phyloP scores from a whole-genome alignment of 2,113 vertebrate species.

The Calyptomena viridis region DNA sequence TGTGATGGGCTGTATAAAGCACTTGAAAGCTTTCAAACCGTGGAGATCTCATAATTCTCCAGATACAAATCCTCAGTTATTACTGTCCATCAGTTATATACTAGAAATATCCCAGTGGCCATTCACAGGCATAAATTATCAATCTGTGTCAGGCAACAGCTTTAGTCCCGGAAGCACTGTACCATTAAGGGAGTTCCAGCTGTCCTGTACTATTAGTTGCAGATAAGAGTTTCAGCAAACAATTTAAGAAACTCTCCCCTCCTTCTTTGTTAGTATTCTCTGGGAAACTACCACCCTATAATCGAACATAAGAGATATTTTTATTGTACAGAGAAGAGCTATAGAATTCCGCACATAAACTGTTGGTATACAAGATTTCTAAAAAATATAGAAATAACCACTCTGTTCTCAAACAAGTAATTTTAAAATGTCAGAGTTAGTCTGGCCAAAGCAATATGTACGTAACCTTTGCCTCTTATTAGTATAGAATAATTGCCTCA shows the following conservation, averaged over 20 bases:
- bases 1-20: neutral
- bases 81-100: neutral
- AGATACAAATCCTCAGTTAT: slow-evolving; percentile 23
- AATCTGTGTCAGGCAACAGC: neutral
- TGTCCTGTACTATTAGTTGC: slow-evolving; percentile 3
- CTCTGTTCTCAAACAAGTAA: neutral
- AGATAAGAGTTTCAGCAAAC: neutral
- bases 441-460: neutral
- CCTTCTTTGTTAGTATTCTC: neutral
- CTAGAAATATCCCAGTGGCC: neutral
- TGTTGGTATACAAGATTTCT: neutral
- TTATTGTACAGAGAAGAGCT: neutral
- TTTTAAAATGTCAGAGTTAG: neutral
- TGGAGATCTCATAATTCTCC: neutral
- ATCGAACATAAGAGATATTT: neutral
- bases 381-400: neutral
- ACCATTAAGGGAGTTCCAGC: neutral
- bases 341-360: neutral
- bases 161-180: neutral
- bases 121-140: slow-evolving; percentile 14
- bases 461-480: neutral
- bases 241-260: neutral
- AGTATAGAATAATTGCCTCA: neutral
- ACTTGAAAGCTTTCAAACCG: neutral
- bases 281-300: neutral